Evolutionary conservation across 2,113 vertebrate species (phyloP).

Genomic region (Cinclus mexicanus): DNA sequence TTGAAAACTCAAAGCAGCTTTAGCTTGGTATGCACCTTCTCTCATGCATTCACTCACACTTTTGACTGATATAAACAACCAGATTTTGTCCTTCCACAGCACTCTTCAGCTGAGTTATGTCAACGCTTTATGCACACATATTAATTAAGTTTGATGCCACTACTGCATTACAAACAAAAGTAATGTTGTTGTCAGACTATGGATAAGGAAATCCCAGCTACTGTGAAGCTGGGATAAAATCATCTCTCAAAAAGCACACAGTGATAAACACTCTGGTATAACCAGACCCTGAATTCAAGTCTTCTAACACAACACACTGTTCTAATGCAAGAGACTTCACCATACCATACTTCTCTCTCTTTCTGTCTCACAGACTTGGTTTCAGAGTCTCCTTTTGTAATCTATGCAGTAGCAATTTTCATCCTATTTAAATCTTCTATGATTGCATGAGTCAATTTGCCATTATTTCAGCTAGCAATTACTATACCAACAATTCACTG

Average conservation of each 20-base stretch:
- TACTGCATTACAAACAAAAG: not conserved
- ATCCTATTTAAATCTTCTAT: conserved; percentile 71
- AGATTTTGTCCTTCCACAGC: not conserved
- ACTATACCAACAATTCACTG: conserved; percentile 60
- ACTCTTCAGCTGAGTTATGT: not conserved
- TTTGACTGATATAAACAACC: not conserved
- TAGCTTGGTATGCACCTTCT: not conserved
- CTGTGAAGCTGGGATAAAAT: not conserved
- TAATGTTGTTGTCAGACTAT: not conserved
- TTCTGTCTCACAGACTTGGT: conserved; percentile 37
- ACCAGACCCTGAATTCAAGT: not conserved
- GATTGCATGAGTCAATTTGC: conserved; percentile 66
- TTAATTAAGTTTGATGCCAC: not conserved
- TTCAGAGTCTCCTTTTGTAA: conserved; percentile 51
- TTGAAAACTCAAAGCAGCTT: not conserved
- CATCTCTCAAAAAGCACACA: not conserved
- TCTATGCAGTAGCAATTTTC: conserved; percentile 57
- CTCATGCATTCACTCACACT: not conserved
- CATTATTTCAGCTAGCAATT: conserved; percentile 71
- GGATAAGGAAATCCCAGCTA: not conserved
- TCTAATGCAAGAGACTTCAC: not conserved
- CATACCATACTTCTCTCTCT: not conserved
- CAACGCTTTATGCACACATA: not conserved
- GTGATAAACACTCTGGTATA: not conserved
- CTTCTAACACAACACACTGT: not conserved